A percentile compares a stretch with the other conserved stretches of the same genome.
Conservation (phyloP, 2,888 invertebrate species). For the Thelaira solivaga region DNA sequence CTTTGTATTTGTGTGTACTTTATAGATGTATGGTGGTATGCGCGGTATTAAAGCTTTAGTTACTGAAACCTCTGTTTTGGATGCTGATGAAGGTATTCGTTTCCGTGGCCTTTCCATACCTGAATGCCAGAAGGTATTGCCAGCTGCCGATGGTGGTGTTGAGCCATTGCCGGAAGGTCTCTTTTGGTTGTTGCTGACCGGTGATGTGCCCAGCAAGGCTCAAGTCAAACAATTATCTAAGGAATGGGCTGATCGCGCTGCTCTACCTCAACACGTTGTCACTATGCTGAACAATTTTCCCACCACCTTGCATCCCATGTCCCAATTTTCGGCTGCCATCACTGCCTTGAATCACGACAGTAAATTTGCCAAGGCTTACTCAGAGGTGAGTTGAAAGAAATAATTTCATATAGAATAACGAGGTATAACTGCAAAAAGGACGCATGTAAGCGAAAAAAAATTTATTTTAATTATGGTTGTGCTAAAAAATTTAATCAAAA, state of each 20-base stretch:
- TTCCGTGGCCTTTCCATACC: slow-evolving; percentile 95
- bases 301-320: slow-evolving; percentile 89
- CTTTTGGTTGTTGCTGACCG: slow-evolving; percentile 95
- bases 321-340: slow-evolving; percentile 88
- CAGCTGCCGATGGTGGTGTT: slow-evolving; percentile 86
- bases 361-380: slow-evolving; percentile 88
- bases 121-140: slow-evolving; percentile 91
- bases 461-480: slow-evolving; percentile 63
- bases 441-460: no score
- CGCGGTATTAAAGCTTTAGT: slow-evolving; percentile 94
- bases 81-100: slow-evolving; percentile 94
- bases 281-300: slow-evolving; percentile 90
- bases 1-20: no score
- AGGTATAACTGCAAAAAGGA: no score
- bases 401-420: no score
- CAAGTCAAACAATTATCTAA: slow-evolving; percentile 85
- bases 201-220: slow-evolving; percentile 88
- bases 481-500: no score
- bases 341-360: slow-evolving; percentile 90
- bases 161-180: slow-evolving; percentile 95
- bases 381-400: slow-evolving; percentile 68
- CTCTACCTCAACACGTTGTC: slow-evolving; percentile 87
- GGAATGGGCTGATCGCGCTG: slow-evolving; percentile 86
- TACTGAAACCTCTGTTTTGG: slow-evolving; percentile 94
- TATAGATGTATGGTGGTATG: slow-evolving; percentile 94